phyloP scores from a whole-genome alignment of 2,888 invertebrate genomes.

The Cheiracanthium punctorium region DNA sequence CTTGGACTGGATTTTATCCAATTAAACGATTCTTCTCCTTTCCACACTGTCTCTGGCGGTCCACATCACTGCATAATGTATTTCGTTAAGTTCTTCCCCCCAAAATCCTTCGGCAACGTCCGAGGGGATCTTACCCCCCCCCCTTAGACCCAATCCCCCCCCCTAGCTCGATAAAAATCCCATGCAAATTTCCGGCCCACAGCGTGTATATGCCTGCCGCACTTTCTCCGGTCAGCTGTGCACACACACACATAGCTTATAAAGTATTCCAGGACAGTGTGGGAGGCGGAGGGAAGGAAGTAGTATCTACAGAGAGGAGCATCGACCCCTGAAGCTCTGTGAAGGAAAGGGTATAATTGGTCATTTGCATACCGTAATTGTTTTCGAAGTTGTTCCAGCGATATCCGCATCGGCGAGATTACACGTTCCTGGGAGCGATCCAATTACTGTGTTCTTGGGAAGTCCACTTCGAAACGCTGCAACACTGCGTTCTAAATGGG shows the following conservation, averaged over 20 bases:
- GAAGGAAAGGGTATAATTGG: neutral
- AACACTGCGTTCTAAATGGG: neutral
- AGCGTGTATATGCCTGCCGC: neutral
- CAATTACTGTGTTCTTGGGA: neutral
- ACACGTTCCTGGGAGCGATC: neutral
- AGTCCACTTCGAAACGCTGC: neutral
- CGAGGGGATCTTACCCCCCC: neutral
- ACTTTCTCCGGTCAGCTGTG: neutral
- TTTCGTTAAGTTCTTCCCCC: neutral
- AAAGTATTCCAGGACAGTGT: neutral
- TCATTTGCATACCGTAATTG: conserved; percentile 15
- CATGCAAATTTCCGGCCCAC: neutral
- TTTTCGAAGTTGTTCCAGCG: neutral
- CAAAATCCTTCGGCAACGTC: neutral
- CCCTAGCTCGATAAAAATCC: neutral
- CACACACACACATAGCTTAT: neutral
- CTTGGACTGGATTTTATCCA: too few species aligned
- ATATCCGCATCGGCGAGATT: neutral
- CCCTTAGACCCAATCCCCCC: neutral
- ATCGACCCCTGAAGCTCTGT: neutral
- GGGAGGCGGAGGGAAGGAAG: too few species aligned
- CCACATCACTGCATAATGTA: neutral
- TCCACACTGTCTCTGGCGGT: neutral
- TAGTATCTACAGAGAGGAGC: neutral
- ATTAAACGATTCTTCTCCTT: neutral